phyloP scores from a whole-genome alignment of 2,113 vertebrate species.

The Syrrhaptes paradoxus region DNA sequence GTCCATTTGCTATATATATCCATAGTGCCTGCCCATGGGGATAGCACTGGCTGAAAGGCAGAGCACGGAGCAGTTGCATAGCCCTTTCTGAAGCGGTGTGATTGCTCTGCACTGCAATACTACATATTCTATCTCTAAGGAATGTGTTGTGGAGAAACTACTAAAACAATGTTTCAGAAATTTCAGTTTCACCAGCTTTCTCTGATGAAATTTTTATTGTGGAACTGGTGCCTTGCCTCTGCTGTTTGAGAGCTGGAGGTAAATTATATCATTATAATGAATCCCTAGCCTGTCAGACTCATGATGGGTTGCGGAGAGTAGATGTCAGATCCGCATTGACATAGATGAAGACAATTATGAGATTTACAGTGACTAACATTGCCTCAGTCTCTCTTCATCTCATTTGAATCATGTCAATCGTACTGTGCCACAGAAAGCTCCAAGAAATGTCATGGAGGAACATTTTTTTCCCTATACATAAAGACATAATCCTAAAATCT shows the following conservation, averaged over 20 bases:
- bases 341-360: neutral
- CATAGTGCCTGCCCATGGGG: neutral
- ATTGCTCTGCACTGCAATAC: neutral
- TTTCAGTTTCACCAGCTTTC: neutral
- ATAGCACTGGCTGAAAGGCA: neutral
- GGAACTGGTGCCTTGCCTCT: neutral
- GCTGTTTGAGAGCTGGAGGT: neutral
- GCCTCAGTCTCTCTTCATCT: neutral
- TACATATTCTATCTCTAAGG: neutral
- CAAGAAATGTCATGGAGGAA: neutral
- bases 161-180: neutral
- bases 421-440: neutral
- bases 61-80: neutral
- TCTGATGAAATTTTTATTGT: neutral
- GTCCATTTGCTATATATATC: neutral
- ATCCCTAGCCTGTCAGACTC: neutral
- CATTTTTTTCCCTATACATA: neutral
- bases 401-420: neutral
- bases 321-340: neutral
- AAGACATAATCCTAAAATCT: neutral
- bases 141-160: neutral
- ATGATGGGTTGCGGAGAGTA: neutral
- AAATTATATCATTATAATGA: neutral
- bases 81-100: neutral
- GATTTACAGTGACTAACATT: neutral